These are phyloP conservation scores for Ramphastos sulfuratus DNA, from an alignment of 2,113 vertebrate genomes.

Conservation along the genomic window DNA sequence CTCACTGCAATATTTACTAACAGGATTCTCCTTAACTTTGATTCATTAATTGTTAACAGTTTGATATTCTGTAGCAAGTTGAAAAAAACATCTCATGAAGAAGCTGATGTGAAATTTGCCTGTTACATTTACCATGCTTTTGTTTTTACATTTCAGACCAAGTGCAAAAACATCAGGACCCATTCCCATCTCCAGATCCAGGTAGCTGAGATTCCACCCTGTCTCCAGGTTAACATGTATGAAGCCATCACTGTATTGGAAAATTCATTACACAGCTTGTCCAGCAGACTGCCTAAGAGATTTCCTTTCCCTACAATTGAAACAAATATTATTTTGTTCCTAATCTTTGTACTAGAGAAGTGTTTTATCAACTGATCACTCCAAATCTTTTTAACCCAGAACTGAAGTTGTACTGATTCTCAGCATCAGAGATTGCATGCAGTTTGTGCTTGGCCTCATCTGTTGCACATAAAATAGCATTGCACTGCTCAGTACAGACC, in stretches of 20 bases:
- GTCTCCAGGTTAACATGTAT: background rate
- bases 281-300: background rate
- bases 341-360: background rate
- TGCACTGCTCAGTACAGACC: background rate
- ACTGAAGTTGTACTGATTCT: background rate
- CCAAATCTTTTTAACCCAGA: background rate
- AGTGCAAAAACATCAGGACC: background rate
- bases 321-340: background rate
- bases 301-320: background rate
- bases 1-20: background rate
- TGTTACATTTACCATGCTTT: background rate
- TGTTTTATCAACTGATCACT: background rate
- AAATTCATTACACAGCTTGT: background rate
- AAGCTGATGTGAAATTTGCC: background rate
- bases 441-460: background rate
- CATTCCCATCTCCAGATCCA: background rate
- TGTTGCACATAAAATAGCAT: background rate
- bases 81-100: background rate
- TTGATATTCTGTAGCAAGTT: background rate
- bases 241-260: background rate
- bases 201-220: background rate
- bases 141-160: background rate
- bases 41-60: background rate
- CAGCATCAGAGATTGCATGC: background rate
- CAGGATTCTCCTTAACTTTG: background rate